Conservation (phyloP, 1,140 invertebrate species). For the Hydropsyche tenuis region DNA sequence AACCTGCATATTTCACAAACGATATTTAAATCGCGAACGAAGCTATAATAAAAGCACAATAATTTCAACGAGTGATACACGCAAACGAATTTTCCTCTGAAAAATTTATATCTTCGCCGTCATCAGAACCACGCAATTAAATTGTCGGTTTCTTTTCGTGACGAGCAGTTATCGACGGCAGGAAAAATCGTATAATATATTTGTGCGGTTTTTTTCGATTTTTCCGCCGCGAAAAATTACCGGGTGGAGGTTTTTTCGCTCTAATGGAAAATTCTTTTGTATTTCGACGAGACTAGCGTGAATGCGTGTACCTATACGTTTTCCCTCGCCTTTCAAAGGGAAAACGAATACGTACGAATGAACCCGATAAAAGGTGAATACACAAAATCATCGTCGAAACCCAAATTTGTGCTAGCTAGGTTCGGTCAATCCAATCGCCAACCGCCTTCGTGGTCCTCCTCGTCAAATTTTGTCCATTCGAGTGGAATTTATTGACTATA, state of each 20-base stretch:
- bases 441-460: background rate
- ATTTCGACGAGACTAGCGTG: background rate
- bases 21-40: too few species aligned
- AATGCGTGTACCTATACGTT: background rate
- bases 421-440: background rate
- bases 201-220: background rate
- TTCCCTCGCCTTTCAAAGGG: background rate
- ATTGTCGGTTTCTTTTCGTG: too few species aligned
- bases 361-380: conserved; percentile 19
- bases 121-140: too few species aligned
- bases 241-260: background rate
- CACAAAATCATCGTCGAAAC: conserved; percentile 9
- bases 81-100: too few species aligned
- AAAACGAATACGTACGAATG: background rate
- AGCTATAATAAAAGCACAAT: too few species aligned
- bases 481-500: background rate
- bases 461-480: background rate
- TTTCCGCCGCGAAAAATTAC: background rate
- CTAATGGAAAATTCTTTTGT: conserved; percentile 22
- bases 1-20: too few species aligned
- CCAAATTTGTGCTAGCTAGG: background rate
- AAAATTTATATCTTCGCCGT: too few species aligned
- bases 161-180: too few species aligned
- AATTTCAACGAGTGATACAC: too few species aligned
- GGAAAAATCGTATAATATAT: too few species aligned